phyloP scores from a whole-genome alignment of 1,140 invertebrate species.

The Zeugodacus cucurbitae region DNA sequence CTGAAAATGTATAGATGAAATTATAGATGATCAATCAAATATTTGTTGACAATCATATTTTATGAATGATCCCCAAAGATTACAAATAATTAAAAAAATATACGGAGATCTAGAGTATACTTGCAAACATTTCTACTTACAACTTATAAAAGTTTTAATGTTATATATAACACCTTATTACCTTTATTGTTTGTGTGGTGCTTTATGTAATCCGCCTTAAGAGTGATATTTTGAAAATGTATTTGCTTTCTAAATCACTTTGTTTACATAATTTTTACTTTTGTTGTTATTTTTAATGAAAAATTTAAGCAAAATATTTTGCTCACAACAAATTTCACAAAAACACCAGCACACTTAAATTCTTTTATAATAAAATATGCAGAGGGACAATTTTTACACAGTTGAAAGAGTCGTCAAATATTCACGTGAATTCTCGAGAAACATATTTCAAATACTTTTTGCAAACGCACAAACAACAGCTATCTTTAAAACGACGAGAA shows the following conservation, averaged over 20 bases:
- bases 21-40: too few relatives aligned
- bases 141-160: too few relatives aligned
- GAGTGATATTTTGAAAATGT: background rate
- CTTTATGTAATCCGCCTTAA: background rate
- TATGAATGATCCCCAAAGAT: too few relatives aligned
- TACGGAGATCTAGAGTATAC: too few relatives aligned
- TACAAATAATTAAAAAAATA: too few relatives aligned
- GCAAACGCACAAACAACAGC: background rate
- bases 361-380: background rate
- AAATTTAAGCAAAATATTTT: slow-evolving; percentile 14
- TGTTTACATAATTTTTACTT: background rate
- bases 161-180: background rate
- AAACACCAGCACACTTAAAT: background rate
- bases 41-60: too few relatives aligned
- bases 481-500: background rate
- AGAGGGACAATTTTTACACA: background rate
- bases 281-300: background rate
- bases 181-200: background rate
- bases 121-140: too few relatives aligned
- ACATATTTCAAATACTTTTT: background rate
- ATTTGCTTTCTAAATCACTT: background rate
- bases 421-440: slow-evolving; percentile 2
- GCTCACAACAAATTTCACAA: background rate
- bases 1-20: too few relatives aligned
- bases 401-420: background rate